phyloP scores from a whole-genome alignment of 2,888 invertebrate species.

The Tetanocera ferruginea region DNA sequence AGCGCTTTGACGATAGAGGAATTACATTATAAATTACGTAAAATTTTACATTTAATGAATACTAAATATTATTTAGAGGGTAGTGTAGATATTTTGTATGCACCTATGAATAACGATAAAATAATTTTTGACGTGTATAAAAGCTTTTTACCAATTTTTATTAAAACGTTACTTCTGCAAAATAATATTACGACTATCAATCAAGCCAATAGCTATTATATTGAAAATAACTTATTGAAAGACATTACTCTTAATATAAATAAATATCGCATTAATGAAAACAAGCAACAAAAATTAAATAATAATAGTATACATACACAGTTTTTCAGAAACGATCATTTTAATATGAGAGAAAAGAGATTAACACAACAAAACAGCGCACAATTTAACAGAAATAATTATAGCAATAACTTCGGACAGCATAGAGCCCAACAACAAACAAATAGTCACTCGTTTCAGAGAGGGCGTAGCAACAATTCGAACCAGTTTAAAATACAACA shows the following conservation, averaged over 20 bases:
- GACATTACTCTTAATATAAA: slow-evolving; percentile 28
- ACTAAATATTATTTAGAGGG: slow-evolving; percentile 32
- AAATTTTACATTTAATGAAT: slow-evolving; percentile 40
- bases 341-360: too few species aligned
- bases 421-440: too few species aligned
- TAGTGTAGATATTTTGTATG: slow-evolving; percentile 16
- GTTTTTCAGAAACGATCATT: background rate
- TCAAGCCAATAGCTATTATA: slow-evolving; percentile 26
- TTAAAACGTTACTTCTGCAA: slow-evolving; percentile 39
- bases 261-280: background rate
- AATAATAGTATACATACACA: background rate
- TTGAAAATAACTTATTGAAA: slow-evolving; percentile 42
- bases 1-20: slow-evolving; percentile 38
- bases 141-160: slow-evolving; percentile 37
- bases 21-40: slow-evolving; percentile 30
- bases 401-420: background rate
- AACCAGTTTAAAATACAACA: background rate
- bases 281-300: background rate
- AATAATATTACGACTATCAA: slow-evolving; percentile 40
- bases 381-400: background rate
- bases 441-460: too few species aligned
- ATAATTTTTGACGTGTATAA: slow-evolving; percentile 40
- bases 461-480: background rate
- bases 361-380: too few species aligned
- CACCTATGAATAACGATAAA: slow-evolving; percentile 36